These are phyloP conservation scores for Cynopterus brachyotis DNA, from an alignment of 2,113 vertebrate species.

Conservation along the genomic window DNA sequence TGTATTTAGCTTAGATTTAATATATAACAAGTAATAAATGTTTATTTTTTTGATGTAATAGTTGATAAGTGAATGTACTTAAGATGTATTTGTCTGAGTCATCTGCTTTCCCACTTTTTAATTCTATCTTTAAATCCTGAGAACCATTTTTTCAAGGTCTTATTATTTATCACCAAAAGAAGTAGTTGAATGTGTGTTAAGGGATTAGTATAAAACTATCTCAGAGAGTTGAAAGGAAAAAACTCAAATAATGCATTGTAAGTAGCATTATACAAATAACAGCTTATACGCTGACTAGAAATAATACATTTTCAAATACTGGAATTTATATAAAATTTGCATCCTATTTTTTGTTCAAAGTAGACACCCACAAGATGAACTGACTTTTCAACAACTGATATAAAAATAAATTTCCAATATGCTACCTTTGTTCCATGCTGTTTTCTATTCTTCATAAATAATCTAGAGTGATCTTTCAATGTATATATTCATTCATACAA, in stretches of 20 bases:
- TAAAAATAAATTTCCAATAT: background rate
- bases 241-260: background rate
- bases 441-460: background rate
- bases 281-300: background rate
- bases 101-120: background rate
- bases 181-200: background rate
- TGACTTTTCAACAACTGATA: background rate
- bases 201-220: background rate
- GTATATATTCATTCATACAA: background rate
- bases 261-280: background rate
- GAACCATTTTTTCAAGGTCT: background rate
- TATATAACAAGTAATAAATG: background rate
- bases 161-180: background rate
- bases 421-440: background rate
- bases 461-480: background rate
- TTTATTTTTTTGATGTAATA: background rate
- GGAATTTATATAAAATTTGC: background rate
- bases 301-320: background rate
- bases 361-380: background rate
- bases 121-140: background rate
- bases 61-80: background rate
- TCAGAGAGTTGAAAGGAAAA: background rate
- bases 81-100: background rate
- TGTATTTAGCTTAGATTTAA: background rate
- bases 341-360: background rate